Conservation (phyloP, 92 coral and sea anemone genomes). For the Hydrozoanthus gracilis region DNA sequence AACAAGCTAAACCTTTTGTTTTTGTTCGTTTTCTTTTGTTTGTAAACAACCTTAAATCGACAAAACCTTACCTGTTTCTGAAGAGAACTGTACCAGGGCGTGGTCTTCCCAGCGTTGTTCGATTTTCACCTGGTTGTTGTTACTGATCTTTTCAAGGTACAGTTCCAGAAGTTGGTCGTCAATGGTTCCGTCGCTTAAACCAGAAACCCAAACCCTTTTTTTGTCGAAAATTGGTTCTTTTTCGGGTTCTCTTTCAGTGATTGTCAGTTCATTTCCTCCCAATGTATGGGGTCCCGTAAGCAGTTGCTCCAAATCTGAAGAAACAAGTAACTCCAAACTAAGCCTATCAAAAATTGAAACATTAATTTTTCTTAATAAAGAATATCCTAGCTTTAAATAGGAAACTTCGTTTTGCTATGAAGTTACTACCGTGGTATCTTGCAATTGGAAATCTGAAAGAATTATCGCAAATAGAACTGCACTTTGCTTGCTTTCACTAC, state of each 20-base stretch:
- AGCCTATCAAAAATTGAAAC: no score
- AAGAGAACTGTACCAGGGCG: not conserved
- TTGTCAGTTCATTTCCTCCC: constrained; percentile 26
- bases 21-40: not conserved
- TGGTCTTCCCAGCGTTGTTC: constrained; percentile 25
- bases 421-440: no score
- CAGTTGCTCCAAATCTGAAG: constrained; percentile 28
- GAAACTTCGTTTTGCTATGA: no score
- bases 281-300: constrained; percentile 32
- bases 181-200: constrained; percentile 17
- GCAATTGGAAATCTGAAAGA: not conserved
- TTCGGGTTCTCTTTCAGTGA: constrained; percentile 47
- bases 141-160: constrained; percentile 33
- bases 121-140: not conserved
- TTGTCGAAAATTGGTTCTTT: constrained; percentile 28
- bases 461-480: no score
- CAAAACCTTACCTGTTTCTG: not conserved
- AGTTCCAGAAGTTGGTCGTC: constrained; percentile 13
- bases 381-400: no score
- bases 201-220: constrained; percentile 28
- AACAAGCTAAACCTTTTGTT: no score
- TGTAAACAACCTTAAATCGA: no score
- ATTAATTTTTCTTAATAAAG: no score
- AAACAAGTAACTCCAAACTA: not conserved
- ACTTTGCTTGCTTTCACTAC: no score